Evolutionary conservation across 2,797 vertebrate genomes (phyloP).

Genomic region (Cryptoblepharus egeriae): DNA sequence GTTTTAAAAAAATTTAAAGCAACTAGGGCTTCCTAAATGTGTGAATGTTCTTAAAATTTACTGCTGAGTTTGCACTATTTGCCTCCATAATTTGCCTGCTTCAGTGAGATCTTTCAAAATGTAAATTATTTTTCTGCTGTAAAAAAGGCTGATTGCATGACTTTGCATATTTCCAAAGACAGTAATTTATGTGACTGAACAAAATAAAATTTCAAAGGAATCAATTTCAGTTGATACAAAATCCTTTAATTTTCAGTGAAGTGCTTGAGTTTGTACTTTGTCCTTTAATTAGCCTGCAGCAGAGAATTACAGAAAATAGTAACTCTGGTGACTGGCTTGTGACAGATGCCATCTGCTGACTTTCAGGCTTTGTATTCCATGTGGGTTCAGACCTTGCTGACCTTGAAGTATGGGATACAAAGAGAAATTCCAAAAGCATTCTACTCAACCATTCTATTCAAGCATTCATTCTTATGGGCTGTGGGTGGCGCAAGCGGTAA

Average conservation of each 20-base stretch:
- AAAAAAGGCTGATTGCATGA: slow-evolving; percentile 65
- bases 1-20: background rate
- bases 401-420: background rate
- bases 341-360: slow-evolving; percentile 37
- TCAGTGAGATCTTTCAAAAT: slow-evolving; percentile 69
- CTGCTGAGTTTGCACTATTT: slow-evolving; percentile 46
- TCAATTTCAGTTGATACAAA: slow-evolving; percentile 70
- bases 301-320: slow-evolving; percentile 58
- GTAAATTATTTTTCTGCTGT: slow-evolving; percentile 71
- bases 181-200: slow-evolving; percentile 71
- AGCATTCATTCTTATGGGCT: too few species aligned
- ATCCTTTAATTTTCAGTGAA: slow-evolving; percentile 58
- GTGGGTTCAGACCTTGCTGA: slow-evolving; percentile 15
- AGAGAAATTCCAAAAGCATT: background rate
- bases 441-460: too few species aligned
- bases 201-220: slow-evolving; percentile 75
- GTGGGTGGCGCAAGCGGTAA: too few species aligned
- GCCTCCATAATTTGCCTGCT: slow-evolving; percentile 56
- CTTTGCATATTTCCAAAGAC: slow-evolving; percentile 70
- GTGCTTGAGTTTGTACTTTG: slow-evolving; percentile 57
- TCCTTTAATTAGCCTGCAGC: slow-evolving; percentile 65
- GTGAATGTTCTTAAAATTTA: slow-evolving; percentile 44
- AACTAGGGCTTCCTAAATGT: slow-evolving; percentile 32
- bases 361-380: slow-evolving; percentile 28
- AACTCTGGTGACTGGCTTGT: slow-evolving; percentile 50